Evolutionary conservation across 2,113 vertebrate species (phyloP), one percentile per base, ranked within the genome.

Genomic region (Malurus alboscapulatus): DNA sequence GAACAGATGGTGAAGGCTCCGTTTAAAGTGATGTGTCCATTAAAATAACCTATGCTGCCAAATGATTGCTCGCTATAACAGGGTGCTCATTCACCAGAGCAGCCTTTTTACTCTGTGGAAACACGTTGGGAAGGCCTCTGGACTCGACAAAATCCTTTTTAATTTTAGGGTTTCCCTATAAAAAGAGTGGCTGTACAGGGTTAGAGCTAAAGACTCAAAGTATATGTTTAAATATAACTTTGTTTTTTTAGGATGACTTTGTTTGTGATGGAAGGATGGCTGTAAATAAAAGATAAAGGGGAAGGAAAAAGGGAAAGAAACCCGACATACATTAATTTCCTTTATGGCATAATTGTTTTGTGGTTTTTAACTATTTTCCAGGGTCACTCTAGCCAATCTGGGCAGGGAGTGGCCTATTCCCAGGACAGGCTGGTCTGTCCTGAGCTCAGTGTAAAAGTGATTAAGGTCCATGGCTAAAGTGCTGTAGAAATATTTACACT

Each of bases 1-100:
- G 98, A 98, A 98, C 98, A 98, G 98, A 98, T 98, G 98, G 98
- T 65, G 97, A 97, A 98, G 96, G 96, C 98, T 98, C 97, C 95
- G 97, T 98, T 98, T 97, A 98, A 98, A 98, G 97, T 98, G 98
- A 98, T 98, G 96, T 98, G 98, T 98, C 98, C 97, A 98, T 98
- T 98, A 98, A 98, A 98, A 98, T 98, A 98, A 98, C 98, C 98
- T 98, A 97, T 97, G 98, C 96, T 97, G 98, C 97, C 97, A 98
- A 98, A 97, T 97, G 98, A 98, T 97, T 97, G 97, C 93, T 98
- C 96, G 61, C 97, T 97, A 24, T 97, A 97, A 97, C 97, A 97
- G 97, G 96, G 96, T 94, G 74, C 95, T 97, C 97, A 93, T 94
- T 97, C 98, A 95, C 92, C 45, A 36, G 51, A 96, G 97, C 94